Base-by-base conservation (phyloP, 2,797 vertebrate species). In the Hydrocynus forskahlii region DNA sequence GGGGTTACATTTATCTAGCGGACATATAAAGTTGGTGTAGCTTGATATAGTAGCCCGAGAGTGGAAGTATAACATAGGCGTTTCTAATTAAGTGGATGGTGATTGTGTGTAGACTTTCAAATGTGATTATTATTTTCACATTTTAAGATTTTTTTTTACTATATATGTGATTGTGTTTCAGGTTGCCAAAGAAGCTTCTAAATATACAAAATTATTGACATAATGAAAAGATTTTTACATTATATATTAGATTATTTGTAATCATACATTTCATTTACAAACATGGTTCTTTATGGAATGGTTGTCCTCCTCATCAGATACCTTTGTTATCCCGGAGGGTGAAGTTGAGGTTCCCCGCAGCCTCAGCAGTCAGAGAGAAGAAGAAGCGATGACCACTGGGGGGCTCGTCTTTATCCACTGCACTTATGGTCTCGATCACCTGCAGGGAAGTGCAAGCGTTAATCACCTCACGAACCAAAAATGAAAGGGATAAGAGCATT, bases 351-450 rank as follows among this genome's bases (percentile, higher is more conserved):
- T 95, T 96, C 86, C 94, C 95, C 40, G 92, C 93, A 84, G 94
- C 89, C 12, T 96, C 94, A 0, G 92, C 80, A 16, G 93, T 90
- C 78, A 97, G 88, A 78, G 95, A 95, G 88, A 97, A 98, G 87
- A 95, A 94, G 90, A 98, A 97, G 86, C 95, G 95, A 83, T 97
- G 97, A 60, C 96, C 96, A 0, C 90, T 95, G 55, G 94, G 94
- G 19, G 96, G 95, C 69, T 97, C 95, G 66, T 98, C 97, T 85
- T 89, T 95, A 90, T 98, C 97, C 72, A 96, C 88, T 0, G 96
- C 97, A 38, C 96, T 97, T 87, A 98, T 94, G 82, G 95, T 97
- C 91, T 97, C 95, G 82, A 98, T 96, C 17, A 96, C 89, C 97
- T 97, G 86, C 81, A 14, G 67, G 60, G n/a, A 14, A n/a, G 55